These are phyloP conservation scores for Galerucella calmariensis DNA, from an alignment of 2,888 invertebrate genomes.

Conservation along the genomic window DNA sequence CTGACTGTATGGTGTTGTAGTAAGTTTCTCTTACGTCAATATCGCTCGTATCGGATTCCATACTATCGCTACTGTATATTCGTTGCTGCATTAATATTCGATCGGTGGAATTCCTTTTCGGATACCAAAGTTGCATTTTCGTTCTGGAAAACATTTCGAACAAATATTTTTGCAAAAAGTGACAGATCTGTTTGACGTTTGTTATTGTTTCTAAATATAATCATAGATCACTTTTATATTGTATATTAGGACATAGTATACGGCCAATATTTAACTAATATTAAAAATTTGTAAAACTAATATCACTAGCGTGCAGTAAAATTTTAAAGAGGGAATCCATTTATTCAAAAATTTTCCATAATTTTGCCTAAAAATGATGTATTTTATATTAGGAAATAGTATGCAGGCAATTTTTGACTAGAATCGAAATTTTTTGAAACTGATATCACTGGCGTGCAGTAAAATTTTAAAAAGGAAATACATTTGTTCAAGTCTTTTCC, in stretches of 20 bases:
- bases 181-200: constrained; percentile 3
- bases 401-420: too few relatives aligned
- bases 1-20: neutral
- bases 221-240: neutral
- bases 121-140: constrained; percentile 43
- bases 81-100: constrained; percentile 6
- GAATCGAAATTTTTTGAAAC: too few relatives aligned
- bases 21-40: constrained; percentile 9
- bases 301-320: too few relatives aligned
- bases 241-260: neutral
- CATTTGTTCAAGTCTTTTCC: too few relatives aligned
- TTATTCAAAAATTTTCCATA: too few relatives aligned
- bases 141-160: constrained; percentile 31
- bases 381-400: too few relatives aligned
- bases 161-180: neutral
- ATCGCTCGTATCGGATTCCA: constrained; percentile 32
- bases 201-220: neutral
- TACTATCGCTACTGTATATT: constrained; percentile 5
- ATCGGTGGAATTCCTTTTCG: constrained; percentile 19
- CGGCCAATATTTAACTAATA: neutral
- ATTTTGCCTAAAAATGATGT: too few relatives aligned
- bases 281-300: too few relatives aligned
- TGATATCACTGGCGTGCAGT: too few relatives aligned
- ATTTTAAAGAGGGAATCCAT: too few relatives aligned
- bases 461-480: too few relatives aligned